Evolutionary conservation across 2,797 vertebrate genomes (phyloP), one percentile per base, ranked within the genome.

Genomic region (Pseudocheirus occidentalis): DNA sequence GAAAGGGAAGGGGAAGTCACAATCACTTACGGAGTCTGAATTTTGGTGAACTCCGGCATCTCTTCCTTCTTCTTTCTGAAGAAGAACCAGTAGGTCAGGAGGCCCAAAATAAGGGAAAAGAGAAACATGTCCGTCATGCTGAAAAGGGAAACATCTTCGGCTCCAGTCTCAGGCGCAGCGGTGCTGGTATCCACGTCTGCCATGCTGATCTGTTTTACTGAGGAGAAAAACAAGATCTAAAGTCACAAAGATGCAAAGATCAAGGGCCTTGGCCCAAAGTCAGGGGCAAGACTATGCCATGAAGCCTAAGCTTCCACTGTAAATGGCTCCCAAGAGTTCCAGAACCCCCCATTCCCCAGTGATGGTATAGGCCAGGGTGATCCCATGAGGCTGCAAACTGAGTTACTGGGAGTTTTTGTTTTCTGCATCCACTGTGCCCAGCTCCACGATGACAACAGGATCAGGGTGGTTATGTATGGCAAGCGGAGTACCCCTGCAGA

Each of bases 51-150:
- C 52, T 99, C 99, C 0, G 99, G 99, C 50, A 99, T 94, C 92
- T 99, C 99, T 27, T 99, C 99, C 0, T 99, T 98, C 97, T 99
- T 99, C 98, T 99, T 99, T 96, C 99, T 99, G 97, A 99, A 99
- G 98, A 99, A 98, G 96, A 99, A 99, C 99, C 99, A 99, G 97
- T 99, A 99, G 58, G 99, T 98, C 12, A 99, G 90, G 1, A 99
- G 96, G 0, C 99, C 99, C 0, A 98, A 89, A 46, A 99, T 99
- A 94, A 99, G 97, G 0, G 99, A 99, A 97, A 99, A 98, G 97
- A 99, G 99, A 96, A 99, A 98, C 96, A 99, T 90, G 34, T 99
- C 99, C 0, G 98, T 98, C 98, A 98, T 99, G 98, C 99, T 99
- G 98, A 99, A 98, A n/a, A 99, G 95, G 21, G 99, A 99, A 92